Percentiles rank a stretch among this genome's conserved stretches.
These are phyloP conservation scores for Drosophila silvestris DNA, from an alignment of 2,888 invertebrate genomes.

Conservation along the genomic window DNA sequence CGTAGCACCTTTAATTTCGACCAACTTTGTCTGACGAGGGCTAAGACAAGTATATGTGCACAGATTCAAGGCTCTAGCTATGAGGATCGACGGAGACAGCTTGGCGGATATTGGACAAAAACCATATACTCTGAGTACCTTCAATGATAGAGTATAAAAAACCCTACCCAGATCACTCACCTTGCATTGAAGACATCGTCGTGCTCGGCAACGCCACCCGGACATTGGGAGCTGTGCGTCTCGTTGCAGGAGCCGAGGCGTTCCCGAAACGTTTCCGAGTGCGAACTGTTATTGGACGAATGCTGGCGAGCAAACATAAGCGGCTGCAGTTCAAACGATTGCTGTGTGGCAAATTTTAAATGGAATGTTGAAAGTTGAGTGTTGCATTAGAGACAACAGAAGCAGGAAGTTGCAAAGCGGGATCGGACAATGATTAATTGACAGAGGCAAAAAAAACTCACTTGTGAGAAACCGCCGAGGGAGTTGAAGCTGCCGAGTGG, in stretches of 20 bases:
- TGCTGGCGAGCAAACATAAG: conserved; percentile 79
- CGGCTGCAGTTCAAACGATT: conserved; percentile 82
- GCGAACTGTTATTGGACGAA: conserved; percentile 74
- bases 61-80: too few species aligned
- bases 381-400: conserved; percentile 23
- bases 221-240: conserved; percentile 73
- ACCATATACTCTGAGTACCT: background rate
- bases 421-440: conserved; percentile 69
- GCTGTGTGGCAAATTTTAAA: conserved; percentile 55
- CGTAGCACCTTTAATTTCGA: background rate
- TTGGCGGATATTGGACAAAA: background rate
- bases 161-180: conserved; percentile 67
- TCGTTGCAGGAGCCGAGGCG: conserved; percentile 85
- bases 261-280: conserved; percentile 83
- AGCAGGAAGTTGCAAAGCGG: conserved; percentile 74
- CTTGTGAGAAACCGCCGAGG: conserved; percentile 82
- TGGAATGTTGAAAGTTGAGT: conserved; percentile 17
- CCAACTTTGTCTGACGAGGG: background rate
- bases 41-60: background rate
- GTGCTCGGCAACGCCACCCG: conserved; percentile 71
- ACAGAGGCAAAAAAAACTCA: conserved; percentile 61
- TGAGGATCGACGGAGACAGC: background rate
- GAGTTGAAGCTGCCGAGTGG: conserved; percentile 84
- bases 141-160: background rate
- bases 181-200: conserved; percentile 85